Conservation (phyloP, 2,113 vertebrate genomes). For the Maccullochella peelii region DNA sequence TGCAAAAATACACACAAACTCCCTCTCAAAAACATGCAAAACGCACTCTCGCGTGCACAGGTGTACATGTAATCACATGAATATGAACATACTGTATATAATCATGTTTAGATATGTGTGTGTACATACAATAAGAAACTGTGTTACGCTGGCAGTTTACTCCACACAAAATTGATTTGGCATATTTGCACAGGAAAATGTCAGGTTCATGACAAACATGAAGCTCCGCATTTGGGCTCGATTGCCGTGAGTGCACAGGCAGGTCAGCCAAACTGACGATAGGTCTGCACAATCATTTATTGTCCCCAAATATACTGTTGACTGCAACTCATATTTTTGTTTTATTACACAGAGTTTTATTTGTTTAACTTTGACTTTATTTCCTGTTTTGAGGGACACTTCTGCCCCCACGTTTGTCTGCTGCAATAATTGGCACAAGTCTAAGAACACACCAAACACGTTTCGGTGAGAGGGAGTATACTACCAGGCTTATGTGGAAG, state of each 20-base stretch:
- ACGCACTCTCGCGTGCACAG: neutral
- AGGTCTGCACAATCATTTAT: neutral
- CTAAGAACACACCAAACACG: neutral
- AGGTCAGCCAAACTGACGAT: neutral
- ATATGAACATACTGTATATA: neutral
- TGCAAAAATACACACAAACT: constrained; percentile 36
- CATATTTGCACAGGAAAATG: no score
- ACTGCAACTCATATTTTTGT: neutral
- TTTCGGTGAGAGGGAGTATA: neutral
- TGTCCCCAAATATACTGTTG: neutral
- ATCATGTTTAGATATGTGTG: neutral
- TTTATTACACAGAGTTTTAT: neutral
- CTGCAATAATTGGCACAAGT: neutral
- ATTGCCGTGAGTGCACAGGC: neutral
- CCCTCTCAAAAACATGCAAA: neutral
- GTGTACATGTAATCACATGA: neutral
- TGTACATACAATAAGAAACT: constrained; percentile 1
- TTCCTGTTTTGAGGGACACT: neutral
- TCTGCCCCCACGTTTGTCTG: neutral
- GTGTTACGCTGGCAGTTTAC: neutral
- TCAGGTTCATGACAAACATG: no score
- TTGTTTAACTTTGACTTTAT: neutral
- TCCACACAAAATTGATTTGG: neutral
- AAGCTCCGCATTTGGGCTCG: neutral
- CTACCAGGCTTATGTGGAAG: neutral